Percentiles rank a stretch among this genome's conserved stretches.
Evolutionary conservation across 2,888 invertebrate genomes (phyloP).

Genomic region (Margaritifera margaritifera): DNA sequence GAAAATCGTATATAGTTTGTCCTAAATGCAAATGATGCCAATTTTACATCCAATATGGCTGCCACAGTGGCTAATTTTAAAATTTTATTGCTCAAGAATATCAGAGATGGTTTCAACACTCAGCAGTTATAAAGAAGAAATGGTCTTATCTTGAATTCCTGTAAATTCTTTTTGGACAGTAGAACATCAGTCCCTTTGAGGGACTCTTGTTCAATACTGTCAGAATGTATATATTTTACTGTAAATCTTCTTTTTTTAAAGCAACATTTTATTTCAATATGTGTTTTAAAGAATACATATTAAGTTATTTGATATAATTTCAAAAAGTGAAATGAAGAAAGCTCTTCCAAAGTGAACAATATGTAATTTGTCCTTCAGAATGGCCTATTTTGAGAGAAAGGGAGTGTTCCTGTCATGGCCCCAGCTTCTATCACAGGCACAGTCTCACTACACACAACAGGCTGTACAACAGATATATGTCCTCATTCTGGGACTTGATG

Average conservation of each 20-base stretch:
- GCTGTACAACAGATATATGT: constrained; percentile 87
- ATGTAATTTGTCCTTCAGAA: constrained; percentile 74
- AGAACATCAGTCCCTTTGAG: too few relatives aligned
- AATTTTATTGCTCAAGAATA: too few relatives aligned
- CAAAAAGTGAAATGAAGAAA: too few relatives aligned
- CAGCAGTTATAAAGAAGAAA: too few relatives aligned
- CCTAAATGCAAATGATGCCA: too few relatives aligned
- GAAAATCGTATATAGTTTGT: too few relatives aligned
- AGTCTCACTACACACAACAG: constrained; percentile 81
- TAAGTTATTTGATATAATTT: background rate
- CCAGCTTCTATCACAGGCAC: constrained; percentile 77
- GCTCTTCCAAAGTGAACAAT: background rate
- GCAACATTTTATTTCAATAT: background rate
- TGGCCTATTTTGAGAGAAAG: constrained; percentile 80
- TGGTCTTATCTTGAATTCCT: too few relatives aligned
- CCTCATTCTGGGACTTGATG: constrained; percentile 83
- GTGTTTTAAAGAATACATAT: background rate
- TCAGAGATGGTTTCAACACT: too few relatives aligned
- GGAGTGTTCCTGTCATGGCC: constrained; percentile 76
- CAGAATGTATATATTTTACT: background rate
- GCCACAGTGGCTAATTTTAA: too few relatives aligned
- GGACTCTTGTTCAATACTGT: too few relatives aligned
- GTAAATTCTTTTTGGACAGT: too few relatives aligned
- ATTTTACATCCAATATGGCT: too few relatives aligned
- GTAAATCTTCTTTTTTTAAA: background rate